A percentile compares a stretch with the other conserved stretches of the same genome.
These are phyloP conservation scores for Tenthredo scrophulariae DNA, from an alignment of 2,888 invertebrate species.

Conservation along the genomic window DNA sequence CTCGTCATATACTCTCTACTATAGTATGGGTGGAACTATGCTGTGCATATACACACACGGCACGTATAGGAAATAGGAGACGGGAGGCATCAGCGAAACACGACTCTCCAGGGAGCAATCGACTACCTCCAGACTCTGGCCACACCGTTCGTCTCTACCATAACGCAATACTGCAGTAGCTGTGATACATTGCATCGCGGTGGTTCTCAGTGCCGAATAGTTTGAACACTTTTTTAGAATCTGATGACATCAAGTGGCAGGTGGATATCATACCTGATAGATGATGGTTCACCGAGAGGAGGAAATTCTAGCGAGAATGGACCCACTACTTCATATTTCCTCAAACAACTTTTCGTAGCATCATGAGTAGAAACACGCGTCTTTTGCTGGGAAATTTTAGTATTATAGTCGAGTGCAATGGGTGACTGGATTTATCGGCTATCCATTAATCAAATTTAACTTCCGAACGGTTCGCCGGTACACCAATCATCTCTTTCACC, in stretches of 20 bases:
- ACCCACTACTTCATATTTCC: background rate
- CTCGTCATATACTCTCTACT: background rate
- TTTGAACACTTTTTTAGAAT: slow-evolving; percentile 16
- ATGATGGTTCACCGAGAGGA: background rate
- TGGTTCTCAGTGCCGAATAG: slow-evolving; percentile 53
- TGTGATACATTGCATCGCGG: slow-evolving; percentile 57
- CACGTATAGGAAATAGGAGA: slow-evolving; percentile 38
- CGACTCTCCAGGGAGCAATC: slow-evolving; percentile 59
- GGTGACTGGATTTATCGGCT: slow-evolving; percentile 32
- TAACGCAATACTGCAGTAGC: slow-evolving; percentile 39
- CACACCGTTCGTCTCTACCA: slow-evolving; percentile 27
- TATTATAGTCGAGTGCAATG: background rate
- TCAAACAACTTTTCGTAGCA: background rate
- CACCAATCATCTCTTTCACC: slow-evolving; percentile 6
- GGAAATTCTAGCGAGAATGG: background rate
- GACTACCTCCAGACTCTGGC: slow-evolving; percentile 28
- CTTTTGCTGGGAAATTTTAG: background rate
- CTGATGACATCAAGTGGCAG: background rate
- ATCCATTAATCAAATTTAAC: slow-evolving; percentile 45
- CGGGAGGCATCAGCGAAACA: slow-evolving; percentile 52
- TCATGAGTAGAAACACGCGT: background rate
- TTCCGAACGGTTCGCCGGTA: slow-evolving; percentile 18
- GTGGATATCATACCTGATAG: background rate
- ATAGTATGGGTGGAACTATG: background rate
- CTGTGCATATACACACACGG: background rate